Evolutionary conservation across 1,140 invertebrate genomes (phyloP), one percentile per base, ranked within the genome.

Genomic region (Papilio polyxenes): DNA sequence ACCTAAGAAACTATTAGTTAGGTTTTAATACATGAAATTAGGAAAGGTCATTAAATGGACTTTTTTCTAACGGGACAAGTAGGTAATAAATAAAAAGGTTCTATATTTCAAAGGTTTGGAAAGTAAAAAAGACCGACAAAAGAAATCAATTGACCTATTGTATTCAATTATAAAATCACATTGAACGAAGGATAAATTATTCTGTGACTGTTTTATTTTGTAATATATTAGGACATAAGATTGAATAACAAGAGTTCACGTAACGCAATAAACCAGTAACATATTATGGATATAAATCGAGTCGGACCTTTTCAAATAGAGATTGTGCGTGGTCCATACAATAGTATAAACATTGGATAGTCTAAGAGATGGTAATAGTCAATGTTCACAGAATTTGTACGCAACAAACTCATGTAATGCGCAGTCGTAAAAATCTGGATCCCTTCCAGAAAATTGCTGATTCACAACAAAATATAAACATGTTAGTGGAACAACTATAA

Each of bases 401-500:
- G 76, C 72, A 81, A 75, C 65, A 59, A 62, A 48, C 20, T 79
- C 65, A 40, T 59, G 75, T 69, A 69, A 80, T 77, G 79, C 78
- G 72, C 81, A 84, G 77, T 82, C 81, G 84, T 85, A 83, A 85
- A 85, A 84, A 83, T 81, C 79, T 85, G 84, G 84, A 85, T 77
- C 53, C n/a, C 20, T 78, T 85, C 84, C 84, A 85, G 65, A 53
- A 81, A 83, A 83, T 74, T 72, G 51, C 53, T 37, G 48, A 59
- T 80, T 62, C 62, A 53, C 44, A 80, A 80, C 59, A 65, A 65
- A 84, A 77, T 82, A 82, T 81, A 84, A 82, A 82, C 83, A 84
- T 81, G 81, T 82, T 77, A 76, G 72, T 79, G 75, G 75, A 44
- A 40, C 75, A 69, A 80, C 69, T 48, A 80, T 82, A 65, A 80